Conservation (phyloP, 2,888 invertebrate species). For the Phrixothrix hirtus region DNA sequence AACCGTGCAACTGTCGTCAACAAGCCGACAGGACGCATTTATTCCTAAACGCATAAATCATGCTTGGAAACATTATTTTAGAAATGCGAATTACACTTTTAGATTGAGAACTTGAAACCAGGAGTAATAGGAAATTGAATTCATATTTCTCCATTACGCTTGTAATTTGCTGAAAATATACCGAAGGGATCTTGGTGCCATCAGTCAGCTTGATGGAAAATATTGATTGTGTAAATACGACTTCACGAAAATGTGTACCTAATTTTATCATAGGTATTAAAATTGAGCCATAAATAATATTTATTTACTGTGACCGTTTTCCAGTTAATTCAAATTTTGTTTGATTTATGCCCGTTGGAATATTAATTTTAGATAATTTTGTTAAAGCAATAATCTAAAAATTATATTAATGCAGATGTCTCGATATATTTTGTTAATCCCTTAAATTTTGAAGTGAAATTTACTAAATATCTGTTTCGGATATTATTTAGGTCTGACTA, state of each 20-base stretch:
- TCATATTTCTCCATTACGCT: slow-evolving; percentile 13
- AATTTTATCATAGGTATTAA: slow-evolving; percentile 12
- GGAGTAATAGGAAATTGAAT: slow-evolving; percentile 6
- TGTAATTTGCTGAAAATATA: slow-evolving; percentile 14
- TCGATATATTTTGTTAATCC: too few relatives aligned
- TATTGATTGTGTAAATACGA: slow-evolving; percentile 17
- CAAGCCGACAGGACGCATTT: slow-evolving; percentile 5
- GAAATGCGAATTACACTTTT: background rate
- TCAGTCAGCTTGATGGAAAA: slow-evolving; percentile 13
- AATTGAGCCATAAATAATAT: slow-evolving; percentile 19
- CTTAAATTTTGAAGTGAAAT: too few relatives aligned
- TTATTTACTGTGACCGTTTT: slow-evolving; percentile 11
- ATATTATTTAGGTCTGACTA: slow-evolving; percentile 24
- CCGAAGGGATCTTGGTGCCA: slow-evolving; percentile 7
- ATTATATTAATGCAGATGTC: slow-evolving; percentile 27
- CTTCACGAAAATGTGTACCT: slow-evolving; percentile 13
- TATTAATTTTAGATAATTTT: slow-evolving; percentile 26
- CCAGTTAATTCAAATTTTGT: slow-evolving; percentile 13
- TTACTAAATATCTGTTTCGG: slow-evolving; percentile 25
- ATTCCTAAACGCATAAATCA: slow-evolving; percentile 9
- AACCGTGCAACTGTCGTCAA: slow-evolving; percentile 3
- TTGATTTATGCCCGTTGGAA: slow-evolving; percentile 18
- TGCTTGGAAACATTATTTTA: background rate
- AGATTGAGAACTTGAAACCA: background rate
- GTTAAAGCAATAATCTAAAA: slow-evolving; percentile 25